Percentiles rank a stretch among this genome's conserved stretches.
phyloP scores from a whole-genome alignment of 2,113 vertebrate genomes.

The Oncorhynchus nerka region DNA sequence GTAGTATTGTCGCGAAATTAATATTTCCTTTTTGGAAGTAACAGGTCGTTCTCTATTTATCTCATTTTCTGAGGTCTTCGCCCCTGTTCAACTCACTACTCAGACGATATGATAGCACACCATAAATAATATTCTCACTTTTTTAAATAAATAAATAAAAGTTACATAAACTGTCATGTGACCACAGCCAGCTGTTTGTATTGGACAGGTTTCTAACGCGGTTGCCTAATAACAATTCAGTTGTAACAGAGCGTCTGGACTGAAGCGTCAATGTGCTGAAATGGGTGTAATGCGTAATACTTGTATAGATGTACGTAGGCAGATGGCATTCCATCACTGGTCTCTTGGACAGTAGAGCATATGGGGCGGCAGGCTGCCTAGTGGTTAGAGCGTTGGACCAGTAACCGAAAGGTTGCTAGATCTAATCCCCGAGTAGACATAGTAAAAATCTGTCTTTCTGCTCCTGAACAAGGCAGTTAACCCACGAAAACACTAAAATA shows the following conservation, averaged over 20 bases:
- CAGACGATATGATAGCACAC: conserved; percentile 1
- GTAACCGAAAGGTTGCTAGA: no score
- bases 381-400: no score
- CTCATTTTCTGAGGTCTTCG: conserved; percentile 1
- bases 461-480: no score
- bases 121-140: conserved; percentile 31
- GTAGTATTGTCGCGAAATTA: background rate
- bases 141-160: conserved; percentile 27
- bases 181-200: conserved; percentile 63
- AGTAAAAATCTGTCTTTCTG: no score
- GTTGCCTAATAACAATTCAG: conserved; percentile 85
- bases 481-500: no score
- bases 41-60: background rate
- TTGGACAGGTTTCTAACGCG: conserved; percentile 70
- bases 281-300: background rate
- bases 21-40: background rate
- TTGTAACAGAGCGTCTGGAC: conserved; percentile 71
- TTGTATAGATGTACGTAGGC: no score
- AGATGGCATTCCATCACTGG: no score
- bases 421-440: no score
- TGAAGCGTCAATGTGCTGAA: background rate
- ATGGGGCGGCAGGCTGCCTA: no score
- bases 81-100: background rate
- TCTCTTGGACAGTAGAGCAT: no score
- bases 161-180: conserved; percentile 87